Base-by-base conservation (phyloP, 2,888 invertebrate genomes). In the Horisme vitalbata region DNA sequence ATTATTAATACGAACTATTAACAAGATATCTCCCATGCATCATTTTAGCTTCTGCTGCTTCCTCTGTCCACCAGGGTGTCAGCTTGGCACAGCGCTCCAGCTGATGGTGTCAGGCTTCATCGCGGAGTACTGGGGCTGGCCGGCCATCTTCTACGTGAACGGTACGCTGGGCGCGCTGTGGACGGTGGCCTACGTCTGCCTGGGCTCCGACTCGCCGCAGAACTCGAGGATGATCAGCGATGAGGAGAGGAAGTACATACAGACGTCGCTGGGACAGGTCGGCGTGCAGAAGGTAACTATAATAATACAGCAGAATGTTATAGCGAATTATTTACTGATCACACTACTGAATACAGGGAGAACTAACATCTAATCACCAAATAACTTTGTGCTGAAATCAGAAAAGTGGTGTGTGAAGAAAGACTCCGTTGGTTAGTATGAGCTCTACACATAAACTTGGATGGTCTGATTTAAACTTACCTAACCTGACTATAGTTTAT, bases 181-280 rank as follows among this genome's bases (percentile, higher is more conserved):
- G 93, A 74, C 90, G 0, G 67, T 88, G 0, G 28, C 80, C 1
- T 94, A 93, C 74, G 71, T 90, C 5, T 73, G 93, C 41, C 79
- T 93, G 10, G 95, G 94, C 0, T 90, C 93, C 5, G 92, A 92
- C 50, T 91, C 92, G 0, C 95, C 95, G 0, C 82, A 91, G 0
- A 85, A 90, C 4, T 83, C 83, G 0, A 90, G 83, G 34, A 80
- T 79, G 45, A 95, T 95, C 38, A 88, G 93, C 0, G 63, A 78
- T 0, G 92, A 91, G 36, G 95, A 96, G 70, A 87, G 80, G 36
- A 75, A 90, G 10, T 94, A 94, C 57, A 95, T 96, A 50, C 92
- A 94, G 64, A 87, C 82, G 0, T 83, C 83, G 0, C 56, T 84
- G 24, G 81, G 79, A 7, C 81, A 84, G 30, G 56, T 76, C 33